Evolutionary conservation across 2,888 invertebrate genomes (phyloP), one percentile per base, ranked within the genome.

Genomic region (Drosophila niveifrons): DNA sequence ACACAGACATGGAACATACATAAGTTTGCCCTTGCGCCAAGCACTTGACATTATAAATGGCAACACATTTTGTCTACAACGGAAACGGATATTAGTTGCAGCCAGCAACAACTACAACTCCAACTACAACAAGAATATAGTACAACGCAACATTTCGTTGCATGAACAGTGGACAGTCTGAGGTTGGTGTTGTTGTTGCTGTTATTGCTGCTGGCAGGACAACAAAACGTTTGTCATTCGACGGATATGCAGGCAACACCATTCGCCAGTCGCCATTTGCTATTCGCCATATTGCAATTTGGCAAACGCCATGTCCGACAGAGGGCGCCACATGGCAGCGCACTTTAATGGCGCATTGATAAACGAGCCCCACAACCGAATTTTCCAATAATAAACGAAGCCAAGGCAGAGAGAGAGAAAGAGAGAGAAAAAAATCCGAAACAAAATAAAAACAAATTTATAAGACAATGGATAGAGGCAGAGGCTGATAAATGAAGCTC

Each of bases 11-110:
- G 23, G 0, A 23, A 23, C 6, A 4, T 50, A 46, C 34, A 39
- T n/a, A 63, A 31, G 39, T 47, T 52, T 64, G 53, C 64, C 39
- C 62, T 70, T 74, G 69, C 74, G 70, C 79, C 82, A 72, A 77
- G 75, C 77, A 82, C 85, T 87, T 81, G 89, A 75, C 80, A 82
- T 85, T 88, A 90, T 85, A 89, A 90, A 90, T 90, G 90, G 89
- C 90, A 88, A 82, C 80, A 90, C 89, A 90, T 90, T 90, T 88
- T 84, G 89, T 87, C 88, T 86, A 88, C 80, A 90, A 89, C 90
- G 90, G 90, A 90, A 90, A 88, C 90, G 90, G 90, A 90, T 90
- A 90, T 90, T 90, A 90, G 90, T 88, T 88, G 88, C 84, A 80
- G 88, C 73, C 83, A 66, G 58, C 74, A 62, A 18, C 66, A 62